These are phyloP conservation scores for Progne subis DNA, from an alignment of 2,113 vertebrate genomes.

Conservation along the genomic window DNA sequence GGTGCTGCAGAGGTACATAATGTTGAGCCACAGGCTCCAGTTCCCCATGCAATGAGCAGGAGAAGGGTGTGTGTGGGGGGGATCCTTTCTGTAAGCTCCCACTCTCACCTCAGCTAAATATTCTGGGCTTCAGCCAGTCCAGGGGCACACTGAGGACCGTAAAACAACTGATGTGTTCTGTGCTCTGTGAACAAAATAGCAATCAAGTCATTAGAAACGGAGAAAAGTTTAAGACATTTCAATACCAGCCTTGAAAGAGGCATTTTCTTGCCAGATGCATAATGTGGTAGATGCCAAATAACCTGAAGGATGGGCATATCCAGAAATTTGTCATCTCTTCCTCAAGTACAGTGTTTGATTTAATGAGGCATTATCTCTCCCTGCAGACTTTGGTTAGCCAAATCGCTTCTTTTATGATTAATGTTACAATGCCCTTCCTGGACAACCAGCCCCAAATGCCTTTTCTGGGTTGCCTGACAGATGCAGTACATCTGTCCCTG, in stretches of 20 bases:
- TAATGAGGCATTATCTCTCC: background rate
- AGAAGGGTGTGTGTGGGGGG: background rate
- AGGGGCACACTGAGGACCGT: background rate
- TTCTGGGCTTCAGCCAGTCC: background rate
- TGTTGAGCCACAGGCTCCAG: background rate
- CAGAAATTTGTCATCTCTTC: background rate
- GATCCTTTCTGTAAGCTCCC: background rate
- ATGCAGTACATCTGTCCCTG: background rate
- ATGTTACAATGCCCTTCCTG: background rate
- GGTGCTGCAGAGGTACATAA: background rate
- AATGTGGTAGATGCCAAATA: background rate
- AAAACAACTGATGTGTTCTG: background rate
- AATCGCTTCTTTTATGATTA: background rate
- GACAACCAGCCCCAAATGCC: background rate
- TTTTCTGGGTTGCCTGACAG: background rate
- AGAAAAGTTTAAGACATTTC: background rate
- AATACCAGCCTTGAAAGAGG: background rate
- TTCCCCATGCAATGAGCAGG: background rate
- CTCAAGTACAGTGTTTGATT: background rate
- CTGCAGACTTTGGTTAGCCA: background rate
- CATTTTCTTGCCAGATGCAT: background rate
- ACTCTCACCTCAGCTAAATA: background rate
- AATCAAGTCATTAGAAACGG: background rate
- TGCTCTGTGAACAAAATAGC: background rate
- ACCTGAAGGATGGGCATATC: background rate